Conservation (phyloP, 2,113 vertebrate species). For the Alectura lathami region DNA sequence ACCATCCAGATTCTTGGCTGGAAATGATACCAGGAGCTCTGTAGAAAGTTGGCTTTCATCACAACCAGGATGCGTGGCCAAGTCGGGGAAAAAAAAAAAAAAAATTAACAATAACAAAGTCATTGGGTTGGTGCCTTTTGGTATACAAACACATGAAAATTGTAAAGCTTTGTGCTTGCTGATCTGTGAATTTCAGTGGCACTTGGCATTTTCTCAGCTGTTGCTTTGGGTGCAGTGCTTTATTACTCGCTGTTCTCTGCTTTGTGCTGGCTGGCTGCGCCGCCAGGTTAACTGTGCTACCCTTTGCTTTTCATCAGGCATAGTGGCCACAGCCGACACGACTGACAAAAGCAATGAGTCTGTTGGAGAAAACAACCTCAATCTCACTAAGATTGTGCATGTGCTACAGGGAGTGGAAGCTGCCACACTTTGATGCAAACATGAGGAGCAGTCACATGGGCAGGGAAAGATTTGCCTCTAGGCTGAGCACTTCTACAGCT, state of each 20-base stretch:
- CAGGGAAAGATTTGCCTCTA: neutral
- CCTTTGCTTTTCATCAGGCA: neutral
- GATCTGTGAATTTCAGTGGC: neutral
- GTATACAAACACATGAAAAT: neutral
- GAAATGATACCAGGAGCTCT: neutral
- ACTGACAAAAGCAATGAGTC: neutral
- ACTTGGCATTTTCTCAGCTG: neutral
- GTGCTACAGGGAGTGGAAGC: neutral
- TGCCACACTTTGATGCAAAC: neutral
- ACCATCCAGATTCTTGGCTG: neutral
- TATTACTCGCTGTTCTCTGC: neutral
- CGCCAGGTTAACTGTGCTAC: neutral
- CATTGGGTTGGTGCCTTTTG: slow-evolving; percentile 48
- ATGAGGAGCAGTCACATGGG: neutral
- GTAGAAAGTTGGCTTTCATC: neutral
- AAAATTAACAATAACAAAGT: neutral
- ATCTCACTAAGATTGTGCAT: neutral
- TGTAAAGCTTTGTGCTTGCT: neutral
- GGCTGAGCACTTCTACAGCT: neutral
- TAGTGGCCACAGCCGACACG: neutral
- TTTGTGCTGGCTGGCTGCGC: neutral
- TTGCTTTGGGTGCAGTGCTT: neutral
- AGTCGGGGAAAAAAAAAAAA: neutral
- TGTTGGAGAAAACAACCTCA: neutral
- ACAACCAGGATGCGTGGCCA: neutral